Percentiles rank a stretch among this genome's conserved stretches.
phyloP scores from a whole-genome alignment of 2,888 invertebrate species.

The Anticlea derivata region DNA sequence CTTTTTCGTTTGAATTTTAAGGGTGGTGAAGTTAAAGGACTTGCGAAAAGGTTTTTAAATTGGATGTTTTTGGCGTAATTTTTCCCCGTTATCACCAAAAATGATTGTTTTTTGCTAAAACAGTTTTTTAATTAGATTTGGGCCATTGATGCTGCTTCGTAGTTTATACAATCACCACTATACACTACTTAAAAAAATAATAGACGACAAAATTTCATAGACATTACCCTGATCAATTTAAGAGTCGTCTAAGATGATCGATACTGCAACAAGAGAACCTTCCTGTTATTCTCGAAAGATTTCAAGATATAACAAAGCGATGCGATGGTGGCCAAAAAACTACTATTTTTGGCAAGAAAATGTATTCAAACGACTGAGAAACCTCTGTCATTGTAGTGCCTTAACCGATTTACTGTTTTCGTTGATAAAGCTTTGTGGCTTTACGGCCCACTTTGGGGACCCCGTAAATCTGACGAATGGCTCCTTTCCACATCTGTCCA shows the following conservation, averaged over 20 bases:
- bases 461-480: slow-evolving; percentile 2
- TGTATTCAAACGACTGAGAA: slow-evolving; percentile 24
- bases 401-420: slow-evolving; percentile 27
- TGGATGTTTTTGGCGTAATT: no score
- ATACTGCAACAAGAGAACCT: no score
- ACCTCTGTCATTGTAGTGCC: slow-evolving; percentile 17
- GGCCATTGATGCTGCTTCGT: no score
- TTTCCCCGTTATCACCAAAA: no score
- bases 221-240: no score
- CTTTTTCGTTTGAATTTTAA: not conserved
- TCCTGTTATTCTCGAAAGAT: no score
- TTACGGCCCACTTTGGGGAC: slow-evolving; percentile 5
- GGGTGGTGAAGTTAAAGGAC: not conserved
- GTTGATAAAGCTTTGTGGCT: slow-evolving; percentile 20
- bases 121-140: not conserved
- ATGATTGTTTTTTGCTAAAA: no score
- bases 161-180: no score
- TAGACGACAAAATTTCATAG: no score
- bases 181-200: no score
- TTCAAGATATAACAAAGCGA: not conserved
- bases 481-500: not conserved
- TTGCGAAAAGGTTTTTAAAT: not conserved
- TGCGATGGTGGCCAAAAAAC: not conserved
- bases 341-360: slow-evolving; percentile 15
- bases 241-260: no score